Evolutionary conservation across 2,888 invertebrate species (phyloP), one percentile per base, ranked within the genome.

Genomic region (Hypomecis punctinalis): DNA sequence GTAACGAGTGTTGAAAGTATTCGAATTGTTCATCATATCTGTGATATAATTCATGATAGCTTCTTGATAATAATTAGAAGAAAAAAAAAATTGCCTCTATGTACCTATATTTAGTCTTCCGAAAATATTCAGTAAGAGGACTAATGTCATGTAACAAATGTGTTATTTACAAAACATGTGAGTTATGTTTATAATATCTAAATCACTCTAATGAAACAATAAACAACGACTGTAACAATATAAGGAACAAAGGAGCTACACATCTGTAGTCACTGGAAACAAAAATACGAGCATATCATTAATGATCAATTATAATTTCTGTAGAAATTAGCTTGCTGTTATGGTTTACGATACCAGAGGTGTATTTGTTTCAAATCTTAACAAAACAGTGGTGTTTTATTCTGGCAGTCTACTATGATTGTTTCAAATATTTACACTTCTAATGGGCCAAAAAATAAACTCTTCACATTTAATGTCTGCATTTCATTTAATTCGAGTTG

Each of bases 371-470:
- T 65, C 52, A 63, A 68, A 42, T 43, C 48, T 48, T 61, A 63
- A 64, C 36, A 37, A 61, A 73, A 75, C 73, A 59, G 55, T 69
- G 73, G 71, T 72, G 73, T 76, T 72, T 70, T 65, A 56, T 72
- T 66, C 58, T 63, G 54, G 55, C 63, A 65, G 58, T 55, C 13
- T 56, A 60, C 75, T 69, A 70, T 75, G 72, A 74, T 72, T 71
- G 62, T 80, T 84, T 80, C 84, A 83, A 82, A 84, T 84, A 83
- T 85, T 81, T 77, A 84, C 89, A 82, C 86, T 57, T 83, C 77
- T 82, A 85, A 84, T 84, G 67, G 80, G 83, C 89, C 89, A 88
- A 87, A 90, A 86, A 91, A 86, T 87, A 90, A 90, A 92, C 92
- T 92, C 92, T 92, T 92, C 92, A 92, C 91, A 87, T 81, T 23